Conservation (phyloP, 2,888 invertebrate species). For the Ceratothoa steindachneri region DNA sequence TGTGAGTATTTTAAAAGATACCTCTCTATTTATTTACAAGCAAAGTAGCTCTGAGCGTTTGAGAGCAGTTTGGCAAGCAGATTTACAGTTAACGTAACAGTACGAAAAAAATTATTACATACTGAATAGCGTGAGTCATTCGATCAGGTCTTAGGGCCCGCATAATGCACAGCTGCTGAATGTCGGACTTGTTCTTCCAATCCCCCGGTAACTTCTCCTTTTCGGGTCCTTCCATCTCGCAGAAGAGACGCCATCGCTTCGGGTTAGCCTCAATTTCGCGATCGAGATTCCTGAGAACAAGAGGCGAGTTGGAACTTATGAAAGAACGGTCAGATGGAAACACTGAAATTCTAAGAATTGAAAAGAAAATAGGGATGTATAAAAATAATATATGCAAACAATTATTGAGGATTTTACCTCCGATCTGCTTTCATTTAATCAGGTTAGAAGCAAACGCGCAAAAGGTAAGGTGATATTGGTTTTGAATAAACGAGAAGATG, state of each 20-base stretch:
- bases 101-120: too few species aligned
- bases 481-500: too few species aligned
- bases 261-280: constrained; percentile 92
- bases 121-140: constrained; percentile 93
- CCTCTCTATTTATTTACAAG: too few species aligned
- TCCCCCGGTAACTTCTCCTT: constrained; percentile 95
- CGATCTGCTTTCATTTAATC: too few species aligned
- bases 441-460: too few species aligned
- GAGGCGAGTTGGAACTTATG: background rate
- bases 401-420: too few species aligned
- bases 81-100: too few species aligned
- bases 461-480: too few species aligned
- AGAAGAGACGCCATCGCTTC: constrained; percentile 96
- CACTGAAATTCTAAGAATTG: background rate
- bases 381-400: too few species aligned
- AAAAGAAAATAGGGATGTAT: background rate
- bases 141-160: constrained; percentile 88
- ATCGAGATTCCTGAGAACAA: constrained; percentile 84
- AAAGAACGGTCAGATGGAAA: background rate
- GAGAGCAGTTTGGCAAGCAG: too few species aligned
- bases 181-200: constrained; percentile 91
- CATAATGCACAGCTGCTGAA: constrained; percentile 93
- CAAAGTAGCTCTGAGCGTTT: too few species aligned
- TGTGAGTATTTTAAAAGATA: too few species aligned
- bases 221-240: constrained; percentile 91